Evolutionary conservation across 2,113 vertebrate genomes (phyloP), one percentile per base, ranked within the genome.

Genomic region (Eulemur rufifrons): DNA sequence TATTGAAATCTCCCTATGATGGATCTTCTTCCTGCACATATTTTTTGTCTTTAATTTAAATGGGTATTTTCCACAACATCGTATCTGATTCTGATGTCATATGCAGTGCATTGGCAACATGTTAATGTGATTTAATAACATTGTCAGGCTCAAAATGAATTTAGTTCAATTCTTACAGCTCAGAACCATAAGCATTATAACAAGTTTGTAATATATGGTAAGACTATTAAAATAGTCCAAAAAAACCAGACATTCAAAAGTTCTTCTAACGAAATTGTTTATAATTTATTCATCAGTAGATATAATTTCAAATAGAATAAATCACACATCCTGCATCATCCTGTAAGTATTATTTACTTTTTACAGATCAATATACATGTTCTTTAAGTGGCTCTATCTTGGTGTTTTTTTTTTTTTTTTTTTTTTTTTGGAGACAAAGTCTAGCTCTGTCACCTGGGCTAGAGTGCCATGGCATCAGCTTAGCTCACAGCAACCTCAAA

Each of bases 231-330:
- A 94, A 94, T 94, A 85, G 52, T 83, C 25, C 20, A 20, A 90
- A 92, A 94, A 95, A 68, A 29, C 6, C 77, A 74, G 47, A 59
- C 64, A 87, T 45, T 95, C 76, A n/a, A 84, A 95, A 95, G 23
- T 34, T 37, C 56, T 94, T 94, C 61, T 96, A 93, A 96, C 97
- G 21, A 96, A 97, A 90, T 73, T 93, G 39, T 78, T 95, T 94
- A 10, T 81, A 84, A 92, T 96, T 95, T 96, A 95, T 84, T 96
- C 45, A 87, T 69, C 73, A 95, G 80, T 52, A 95, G 91, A 54
- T 86, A 91, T 69, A 68, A 89, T 96, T 96, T 91, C 73, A 80
- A 92, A 69, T 15, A 87, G 76, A 97, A 86, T 76, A 96, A 91
- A 95, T 92, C 52, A 83, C 52, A 83, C 64, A 97, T 80, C 25